Percentiles rank a stretch among this genome's conserved stretches.
These are phyloP conservation scores for Spinibarbus caldwelli DNA, from an alignment of 2,797 vertebrate species.

Conservation along the genomic window DNA sequence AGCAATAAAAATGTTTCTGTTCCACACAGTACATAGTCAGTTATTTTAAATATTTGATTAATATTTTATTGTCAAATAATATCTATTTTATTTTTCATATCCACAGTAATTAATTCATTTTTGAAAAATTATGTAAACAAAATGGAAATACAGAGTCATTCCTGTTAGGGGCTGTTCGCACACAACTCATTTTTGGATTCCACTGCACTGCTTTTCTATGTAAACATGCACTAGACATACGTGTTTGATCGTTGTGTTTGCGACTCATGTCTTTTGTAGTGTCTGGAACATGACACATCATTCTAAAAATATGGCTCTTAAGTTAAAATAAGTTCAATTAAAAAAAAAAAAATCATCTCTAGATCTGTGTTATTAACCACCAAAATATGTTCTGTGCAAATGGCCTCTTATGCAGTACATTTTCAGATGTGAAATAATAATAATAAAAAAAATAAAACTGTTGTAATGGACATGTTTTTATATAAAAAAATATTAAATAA, in stretches of 20 bases:
- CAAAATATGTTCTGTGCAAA: too few species aligned
- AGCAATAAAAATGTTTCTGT: too few species aligned
- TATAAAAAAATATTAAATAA: background rate
- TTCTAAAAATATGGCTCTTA: background rate
- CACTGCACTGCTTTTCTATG: background rate
- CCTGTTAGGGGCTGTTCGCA: background rate
- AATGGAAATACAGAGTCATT: background rate
- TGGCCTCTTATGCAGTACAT: background rate
- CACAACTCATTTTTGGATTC: background rate
- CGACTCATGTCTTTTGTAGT: too few species aligned
- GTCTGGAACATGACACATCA: too few species aligned
- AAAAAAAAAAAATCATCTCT: too few species aligned
- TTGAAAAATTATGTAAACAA: background rate
- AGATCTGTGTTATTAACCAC: too few species aligned
- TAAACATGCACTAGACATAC: too few species aligned
- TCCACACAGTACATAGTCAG: background rate
- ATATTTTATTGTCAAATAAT: background rate
- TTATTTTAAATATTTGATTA: background rate
- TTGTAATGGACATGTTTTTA: background rate
- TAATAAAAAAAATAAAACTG: too few species aligned
- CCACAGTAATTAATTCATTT: background rate
- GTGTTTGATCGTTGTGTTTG: too few species aligned
- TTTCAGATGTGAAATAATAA: background rate
- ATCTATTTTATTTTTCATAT: background rate
- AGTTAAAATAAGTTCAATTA: background rate